Conservation (phyloP, 2,797 vertebrate genomes). For the Apogon talboti region DNA sequence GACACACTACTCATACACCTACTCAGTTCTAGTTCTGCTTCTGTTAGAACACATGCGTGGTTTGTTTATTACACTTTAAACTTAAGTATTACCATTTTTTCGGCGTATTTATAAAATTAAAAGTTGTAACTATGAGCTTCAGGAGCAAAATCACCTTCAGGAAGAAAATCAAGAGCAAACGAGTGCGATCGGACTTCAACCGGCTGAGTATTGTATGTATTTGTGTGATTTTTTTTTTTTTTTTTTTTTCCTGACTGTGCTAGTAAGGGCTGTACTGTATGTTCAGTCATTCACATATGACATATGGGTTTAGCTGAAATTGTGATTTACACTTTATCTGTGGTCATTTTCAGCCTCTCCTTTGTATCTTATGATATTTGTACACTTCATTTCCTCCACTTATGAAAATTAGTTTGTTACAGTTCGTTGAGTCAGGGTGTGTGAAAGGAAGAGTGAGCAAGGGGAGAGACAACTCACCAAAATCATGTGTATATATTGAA, state of each 20-base stretch:
- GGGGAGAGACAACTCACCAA: neutral
- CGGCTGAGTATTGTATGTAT: slow-evolving; percentile 93
- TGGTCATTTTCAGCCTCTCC: neutral
- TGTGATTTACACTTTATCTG: slow-evolving; percentile 13
- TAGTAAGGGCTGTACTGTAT: neutral
- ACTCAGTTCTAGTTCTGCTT: slow-evolving; percentile 71
- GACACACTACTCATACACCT: slow-evolving; percentile 50
- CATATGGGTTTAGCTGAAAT: neutral
- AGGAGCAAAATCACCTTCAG: slow-evolving; percentile 89
- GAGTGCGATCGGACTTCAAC: slow-evolving; percentile 84
- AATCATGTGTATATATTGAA: neutral
- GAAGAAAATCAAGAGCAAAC: slow-evolving; percentile 88
- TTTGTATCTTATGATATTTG: neutral
- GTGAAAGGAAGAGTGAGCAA: slow-evolving; percentile 18
- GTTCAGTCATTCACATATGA: neutral
- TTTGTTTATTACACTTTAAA: slow-evolving; percentile 38
- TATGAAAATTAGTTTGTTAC: slow-evolving; percentile 8
- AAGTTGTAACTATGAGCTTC: slow-evolving; percentile 89
- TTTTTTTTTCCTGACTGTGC: slow-evolving; percentile 4
- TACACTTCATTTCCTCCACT: slow-evolving; percentile 14
- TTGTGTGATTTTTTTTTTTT: slow-evolving; percentile 27
- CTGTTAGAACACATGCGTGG: slow-evolving; percentile 49
- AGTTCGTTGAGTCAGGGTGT: neutral
- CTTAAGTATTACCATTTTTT: slow-evolving; percentile 22
- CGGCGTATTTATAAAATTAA: neutral